A percentile compares a stretch with the other conserved stretches of the same genome.
Conservation (phyloP, 2,113 vertebrate genomes). For the Sinocyclocheilus grahami region DNA sequence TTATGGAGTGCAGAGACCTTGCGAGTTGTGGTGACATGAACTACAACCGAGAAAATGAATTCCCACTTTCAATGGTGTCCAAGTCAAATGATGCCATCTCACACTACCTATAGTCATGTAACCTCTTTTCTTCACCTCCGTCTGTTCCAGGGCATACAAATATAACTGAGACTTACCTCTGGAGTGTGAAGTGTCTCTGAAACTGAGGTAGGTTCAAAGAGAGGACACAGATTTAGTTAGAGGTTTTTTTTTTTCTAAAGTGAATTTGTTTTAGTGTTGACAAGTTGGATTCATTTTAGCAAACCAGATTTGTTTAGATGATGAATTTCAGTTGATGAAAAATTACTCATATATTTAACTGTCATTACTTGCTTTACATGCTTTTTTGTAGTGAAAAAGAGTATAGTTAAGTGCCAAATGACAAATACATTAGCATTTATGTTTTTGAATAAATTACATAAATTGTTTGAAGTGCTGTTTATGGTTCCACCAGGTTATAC, state of each 20-base stretch:
- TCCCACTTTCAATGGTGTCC: not conserved
- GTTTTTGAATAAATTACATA: not conserved
- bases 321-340: too few relatives aligned
- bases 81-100: constrained; percentile 13
- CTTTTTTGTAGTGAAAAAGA: not conserved
- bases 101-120: constrained; percentile 13
- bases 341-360: not conserved
- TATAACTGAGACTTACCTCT: constrained; percentile 9
- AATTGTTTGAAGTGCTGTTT: not conserved
- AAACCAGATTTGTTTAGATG: not conserved
- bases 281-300: not conserved
- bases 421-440: not conserved
- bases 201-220: not conserved
- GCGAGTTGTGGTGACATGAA: not conserved
- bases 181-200: not conserved
- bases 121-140: not conserved
- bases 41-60: constrained; percentile 15
- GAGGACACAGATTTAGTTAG: not conserved
- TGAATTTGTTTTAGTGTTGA: not conserved
- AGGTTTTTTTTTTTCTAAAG: too few relatives aligned
- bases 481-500: not conserved
- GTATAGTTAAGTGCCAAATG: not conserved
- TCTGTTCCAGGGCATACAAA: constrained; percentile 8
- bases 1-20: constrained; percentile 4
- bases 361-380: not conserved